These are phyloP conservation scores for Sylvia borin DNA, from an alignment of 2,797 vertebrate genomes.

Conservation along the genomic window DNA sequence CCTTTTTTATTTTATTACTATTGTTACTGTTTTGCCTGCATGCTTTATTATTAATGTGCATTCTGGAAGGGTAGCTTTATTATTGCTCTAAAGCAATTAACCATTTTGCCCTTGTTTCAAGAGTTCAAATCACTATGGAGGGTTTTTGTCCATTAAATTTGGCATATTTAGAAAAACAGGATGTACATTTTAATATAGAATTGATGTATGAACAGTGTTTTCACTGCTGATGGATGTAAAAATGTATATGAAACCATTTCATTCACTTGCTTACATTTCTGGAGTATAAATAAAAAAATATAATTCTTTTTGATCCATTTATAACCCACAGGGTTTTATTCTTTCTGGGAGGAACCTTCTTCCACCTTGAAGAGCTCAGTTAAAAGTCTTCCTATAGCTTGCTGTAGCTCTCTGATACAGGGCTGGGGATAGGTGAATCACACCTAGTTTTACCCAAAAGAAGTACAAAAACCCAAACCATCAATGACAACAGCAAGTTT, in stretches of 20 bases:
- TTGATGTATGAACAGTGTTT: constrained; percentile 83
- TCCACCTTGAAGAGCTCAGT: constrained; percentile 50
- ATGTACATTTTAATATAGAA: constrained; percentile 82
- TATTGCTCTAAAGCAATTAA: constrained; percentile 61
- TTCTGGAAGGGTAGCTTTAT: constrained; percentile 67
- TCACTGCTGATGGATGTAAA: constrained; percentile 84
- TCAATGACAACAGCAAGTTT: neutral
- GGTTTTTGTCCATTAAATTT: constrained; percentile 71
- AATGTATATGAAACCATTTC: constrained; percentile 80
- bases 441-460: neutral
- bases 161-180: constrained; percentile 73
- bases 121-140: constrained; percentile 65
- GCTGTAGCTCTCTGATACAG: constrained; percentile 43
- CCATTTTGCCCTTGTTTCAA: constrained; percentile 61
- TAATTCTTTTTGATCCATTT: constrained; percentile 83
- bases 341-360: constrained; percentile 68
- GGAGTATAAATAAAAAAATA: constrained; percentile 85
- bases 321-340: constrained; percentile 79
- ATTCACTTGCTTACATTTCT: constrained; percentile 75
- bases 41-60: constrained; percentile 46
- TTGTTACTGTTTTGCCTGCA: constrained; percentile 44
- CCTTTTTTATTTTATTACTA: neutral
- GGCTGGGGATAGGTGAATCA: neutral
- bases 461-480: neutral
- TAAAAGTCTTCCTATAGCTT: constrained; percentile 44